Base-by-base conservation (phyloP, 2,888 invertebrate genomes). In the Trilocha varians region DNA sequence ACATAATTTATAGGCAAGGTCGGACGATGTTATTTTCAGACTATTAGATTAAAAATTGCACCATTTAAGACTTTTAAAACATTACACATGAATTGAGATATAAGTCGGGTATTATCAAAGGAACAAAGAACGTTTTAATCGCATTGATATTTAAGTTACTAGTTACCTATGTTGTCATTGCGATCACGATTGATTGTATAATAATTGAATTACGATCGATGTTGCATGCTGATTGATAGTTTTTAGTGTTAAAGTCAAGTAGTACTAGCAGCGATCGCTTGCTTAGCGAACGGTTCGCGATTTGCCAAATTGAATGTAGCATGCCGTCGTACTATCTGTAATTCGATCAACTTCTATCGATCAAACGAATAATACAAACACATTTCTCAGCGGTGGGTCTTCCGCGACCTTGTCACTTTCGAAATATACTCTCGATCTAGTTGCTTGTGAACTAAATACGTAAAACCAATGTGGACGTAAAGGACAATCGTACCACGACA, bases 91-190 rank as follows among this genome's bases (percentile, higher is more conserved):
- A 46, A 41, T 41, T 39, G 37, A 44, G 39, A 36, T 38, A 37
- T 16, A 25, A 37, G 13, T 37, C 25, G 11, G 11, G 35, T 35
- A 59, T 62, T 62, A 67, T 67, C 67, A 50, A 40, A 15, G 42
- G 42, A 60, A 67, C 67, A 67, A 67, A 57, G 59, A 60, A 41
- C 56, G 58, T 62, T 63, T 66, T 67, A 65, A 63, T 67, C 65
- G 36, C 17, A 44, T 43, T 48, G 34, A 25, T 25, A 25, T 11
- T 25, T 25, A 25, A 25, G 25, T 25, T 9, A 25, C n/a, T n/a
- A n/a, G n/a, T n/a, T n/a, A n/a, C n/a, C n/a, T n/a, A n/a, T n/a
- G n/a, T n/a, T n/a, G n/a, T n/a, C n/a, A n/a, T n/a, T n/a, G n/a
- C n/a, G n/a, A n/a, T n/a, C n/a, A n/a, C n/a, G n/a, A n/a, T n/a